Evolutionary conservation across 2,797 vertebrate genomes (phyloP).

Genomic region (Tachyglossus aculeatus): DNA sequence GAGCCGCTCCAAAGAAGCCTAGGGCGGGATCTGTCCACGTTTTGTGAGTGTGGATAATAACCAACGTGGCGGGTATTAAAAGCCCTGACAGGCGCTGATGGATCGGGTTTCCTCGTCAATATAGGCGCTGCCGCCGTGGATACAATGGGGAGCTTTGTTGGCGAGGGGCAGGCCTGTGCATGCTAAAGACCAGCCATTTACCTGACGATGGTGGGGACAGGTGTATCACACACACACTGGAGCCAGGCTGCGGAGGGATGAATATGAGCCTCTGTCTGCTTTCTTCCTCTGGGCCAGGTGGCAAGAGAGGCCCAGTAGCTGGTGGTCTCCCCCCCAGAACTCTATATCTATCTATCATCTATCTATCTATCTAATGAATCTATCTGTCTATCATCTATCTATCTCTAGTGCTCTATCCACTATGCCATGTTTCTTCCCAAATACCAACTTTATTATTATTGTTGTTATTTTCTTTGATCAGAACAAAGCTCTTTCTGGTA

Average conservation of each 20-base stretch:
- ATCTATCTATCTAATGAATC: no score
- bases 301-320: fast-evolving
- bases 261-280: conserved; percentile 46
- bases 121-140: conserved; percentile 73
- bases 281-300: conserved; percentile 7
- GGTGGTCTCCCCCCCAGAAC: neutral
- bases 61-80: conserved; percentile 64
- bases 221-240: conserved; percentile 85
- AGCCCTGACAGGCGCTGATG: conserved; percentile 69
- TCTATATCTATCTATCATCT: no score
- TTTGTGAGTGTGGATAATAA: conserved; percentile 73
- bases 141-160: conserved; percentile 90
- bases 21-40: conserved; percentile 70
- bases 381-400: no score
- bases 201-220: conserved; percentile 88
- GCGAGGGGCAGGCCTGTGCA: conserved; percentile 84
- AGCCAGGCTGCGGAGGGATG: conserved; percentile 30
- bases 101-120: conserved; percentile 78
- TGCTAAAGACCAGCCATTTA: conserved; percentile 80
- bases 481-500: no score
- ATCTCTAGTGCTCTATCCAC: no score
- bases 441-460: no score
- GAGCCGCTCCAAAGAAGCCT: conserved; percentile 68
- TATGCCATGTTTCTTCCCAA: no score
- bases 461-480: no score